phyloP scores from a whole-genome alignment of 2,797 vertebrate genomes.

The Anabacerthia variegaticeps region DNA sequence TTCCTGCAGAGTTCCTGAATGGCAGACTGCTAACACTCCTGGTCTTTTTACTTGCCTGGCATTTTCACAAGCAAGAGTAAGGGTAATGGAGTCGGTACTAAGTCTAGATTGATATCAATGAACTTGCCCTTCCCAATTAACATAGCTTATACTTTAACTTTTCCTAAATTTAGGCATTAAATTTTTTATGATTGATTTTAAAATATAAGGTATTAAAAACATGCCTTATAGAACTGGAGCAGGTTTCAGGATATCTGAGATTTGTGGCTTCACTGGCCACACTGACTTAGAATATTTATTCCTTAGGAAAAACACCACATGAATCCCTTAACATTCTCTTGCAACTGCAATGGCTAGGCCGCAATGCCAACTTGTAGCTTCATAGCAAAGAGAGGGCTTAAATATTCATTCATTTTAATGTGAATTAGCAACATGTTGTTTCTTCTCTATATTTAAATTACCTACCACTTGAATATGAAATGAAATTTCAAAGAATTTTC shows the following conservation, averaged over 20 bases:
- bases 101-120: not conserved
- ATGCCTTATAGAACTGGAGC: not conserved
- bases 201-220: not conserved
- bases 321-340: not conserved
- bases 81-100: not conserved
- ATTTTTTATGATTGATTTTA: not conserved
- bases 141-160: not conserved
- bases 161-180: not conserved
- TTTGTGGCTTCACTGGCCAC: not conserved
- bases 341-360: not conserved
- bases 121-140: not conserved
- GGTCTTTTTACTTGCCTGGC: not conserved
- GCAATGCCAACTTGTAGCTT: not conserved
- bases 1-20: not conserved
- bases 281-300: not conserved
- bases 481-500: not conserved
- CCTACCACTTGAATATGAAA: not conserved
- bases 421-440: not conserved
- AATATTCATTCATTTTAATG: not conserved
- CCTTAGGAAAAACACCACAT: not conserved
- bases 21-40: not conserved
- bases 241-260: not conserved
- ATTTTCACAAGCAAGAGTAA: not conserved
- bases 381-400: not conserved
- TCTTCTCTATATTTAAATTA: conserved; percentile 23